phyloP scores from a whole-genome alignment of 1,140 invertebrate genomes.

The Drosophila erecta region DNA sequence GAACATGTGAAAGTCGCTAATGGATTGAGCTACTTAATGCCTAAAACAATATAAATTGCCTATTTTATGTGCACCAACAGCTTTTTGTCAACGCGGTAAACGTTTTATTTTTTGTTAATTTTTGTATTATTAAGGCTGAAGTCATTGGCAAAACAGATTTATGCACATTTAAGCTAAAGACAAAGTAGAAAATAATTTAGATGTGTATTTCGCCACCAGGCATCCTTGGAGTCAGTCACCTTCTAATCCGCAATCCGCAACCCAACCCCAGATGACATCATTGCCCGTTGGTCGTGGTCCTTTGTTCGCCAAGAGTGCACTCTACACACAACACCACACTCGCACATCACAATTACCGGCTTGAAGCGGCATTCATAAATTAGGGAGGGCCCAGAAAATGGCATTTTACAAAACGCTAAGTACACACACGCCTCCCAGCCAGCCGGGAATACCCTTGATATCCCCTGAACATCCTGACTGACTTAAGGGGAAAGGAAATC shows the following conservation, averaged over 20 bases:
- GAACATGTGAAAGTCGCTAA: background rate
- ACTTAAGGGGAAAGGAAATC: conserved; percentile 58
- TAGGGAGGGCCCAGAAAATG: conserved; percentile 64
- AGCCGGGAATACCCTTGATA: background rate
- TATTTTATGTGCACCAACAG: no score
- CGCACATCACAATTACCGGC: conserved; percentile 73
- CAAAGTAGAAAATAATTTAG: conserved; percentile 1
- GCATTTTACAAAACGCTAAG: conserved; percentile 75
- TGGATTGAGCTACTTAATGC: background rate
- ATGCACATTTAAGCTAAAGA: background rate
- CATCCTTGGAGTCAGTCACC: conserved; percentile 13
- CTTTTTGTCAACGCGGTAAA: no score
- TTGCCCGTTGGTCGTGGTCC: conserved; percentile 17
- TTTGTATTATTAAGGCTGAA: no score
- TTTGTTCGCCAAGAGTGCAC: conserved; percentile 62
- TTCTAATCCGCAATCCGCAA: conserved; percentile 14
- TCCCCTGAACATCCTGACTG: background rate
- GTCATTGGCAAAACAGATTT: background rate
- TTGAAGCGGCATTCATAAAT: conserved; percentile 72
- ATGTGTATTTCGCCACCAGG: conserved; percentile 18
- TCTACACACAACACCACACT: conserved; percentile 34
- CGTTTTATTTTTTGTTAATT: no score
- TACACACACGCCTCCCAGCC: conserved; percentile 36
- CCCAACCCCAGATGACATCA: conserved; percentile 59
- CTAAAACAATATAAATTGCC: background rate